Evolutionary conservation across 2,888 invertebrate species (phyloP).

Genomic region (Patella depressa): DNA sequence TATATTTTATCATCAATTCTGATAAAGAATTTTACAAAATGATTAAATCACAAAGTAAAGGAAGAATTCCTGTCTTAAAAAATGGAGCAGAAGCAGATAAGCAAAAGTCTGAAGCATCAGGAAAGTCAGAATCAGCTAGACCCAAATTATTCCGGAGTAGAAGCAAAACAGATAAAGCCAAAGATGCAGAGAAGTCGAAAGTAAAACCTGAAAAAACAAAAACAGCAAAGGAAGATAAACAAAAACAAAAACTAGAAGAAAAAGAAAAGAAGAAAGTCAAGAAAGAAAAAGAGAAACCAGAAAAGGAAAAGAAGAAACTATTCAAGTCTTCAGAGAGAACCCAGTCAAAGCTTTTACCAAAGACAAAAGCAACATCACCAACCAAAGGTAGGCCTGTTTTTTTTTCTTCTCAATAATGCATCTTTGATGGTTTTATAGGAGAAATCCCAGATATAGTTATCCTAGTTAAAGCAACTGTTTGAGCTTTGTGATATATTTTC

Average conservation of each 20-base stretch:
- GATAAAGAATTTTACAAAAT: background rate
- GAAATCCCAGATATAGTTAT: too few relatives aligned
- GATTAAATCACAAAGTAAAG: slow-evolving; percentile 2
- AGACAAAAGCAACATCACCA: background rate
- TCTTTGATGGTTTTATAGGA: too few relatives aligned
- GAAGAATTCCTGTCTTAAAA: background rate
- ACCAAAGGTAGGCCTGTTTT: background rate
- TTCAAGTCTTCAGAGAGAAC: background rate
- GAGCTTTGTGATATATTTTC: too few relatives aligned
- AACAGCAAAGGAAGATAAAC: background rate
- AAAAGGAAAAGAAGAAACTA: slow-evolving; percentile 16
- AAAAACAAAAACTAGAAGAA: slow-evolving; percentile 15
- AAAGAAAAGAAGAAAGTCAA: slow-evolving; percentile 17
- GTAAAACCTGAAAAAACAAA: background rate
- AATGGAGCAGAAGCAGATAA: background rate
- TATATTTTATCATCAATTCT: too few relatives aligned
- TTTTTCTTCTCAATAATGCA: background rate
- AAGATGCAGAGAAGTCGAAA: background rate
- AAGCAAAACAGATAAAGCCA: background rate
- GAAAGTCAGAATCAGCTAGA: background rate
- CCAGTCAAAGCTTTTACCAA: background rate
- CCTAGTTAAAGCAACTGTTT: too few relatives aligned
- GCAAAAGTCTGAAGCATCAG: background rate
- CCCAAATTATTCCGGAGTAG: background rate
- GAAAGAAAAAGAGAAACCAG: slow-evolving; percentile 13